Conservation (phyloP, 2,888 invertebrate species). For the Monochamus alternatus region DNA sequence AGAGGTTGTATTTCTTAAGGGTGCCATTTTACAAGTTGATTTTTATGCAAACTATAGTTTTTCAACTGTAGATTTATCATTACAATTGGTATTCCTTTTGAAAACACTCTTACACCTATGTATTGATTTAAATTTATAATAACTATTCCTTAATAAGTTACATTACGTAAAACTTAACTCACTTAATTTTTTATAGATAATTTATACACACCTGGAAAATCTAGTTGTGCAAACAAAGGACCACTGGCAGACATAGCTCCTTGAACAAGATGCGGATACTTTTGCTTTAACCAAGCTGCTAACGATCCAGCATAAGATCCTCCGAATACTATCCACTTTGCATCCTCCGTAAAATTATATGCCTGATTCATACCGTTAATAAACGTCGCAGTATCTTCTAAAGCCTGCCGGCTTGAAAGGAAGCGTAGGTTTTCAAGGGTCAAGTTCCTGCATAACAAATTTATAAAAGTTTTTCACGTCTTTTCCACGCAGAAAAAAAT, state of each 20-base stretch:
- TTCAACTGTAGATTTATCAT: too few relatives aligned
- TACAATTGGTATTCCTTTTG: too few relatives aligned
- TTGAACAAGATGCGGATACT: conserved; percentile 88
- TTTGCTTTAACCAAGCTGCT: conserved; percentile 89
- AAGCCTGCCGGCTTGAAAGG: conserved; percentile 83
- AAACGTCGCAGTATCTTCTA: conserved; percentile 89
- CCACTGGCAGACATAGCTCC: conserved; percentile 92
- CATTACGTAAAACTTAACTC: too few relatives aligned
- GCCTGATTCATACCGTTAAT: conserved; percentile 79
- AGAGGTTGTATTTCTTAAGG: too few relatives aligned
- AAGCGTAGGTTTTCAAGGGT: conserved; percentile 80
- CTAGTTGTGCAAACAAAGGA: conserved; percentile 86
- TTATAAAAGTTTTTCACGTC: too few relatives aligned
- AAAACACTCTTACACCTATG: too few relatives aligned
- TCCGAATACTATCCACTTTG: conserved; percentile 92
- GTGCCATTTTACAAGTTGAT: too few relatives aligned
- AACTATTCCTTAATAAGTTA: too few relatives aligned
- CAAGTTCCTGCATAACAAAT: conserved; percentile 79
- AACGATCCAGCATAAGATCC: conserved; percentile 94
- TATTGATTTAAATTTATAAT: too few relatives aligned
- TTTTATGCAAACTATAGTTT: too few relatives aligned
- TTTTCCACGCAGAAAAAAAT: too few relatives aligned
- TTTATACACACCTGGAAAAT: conserved; percentile 79
- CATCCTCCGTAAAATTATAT: conserved; percentile 73
- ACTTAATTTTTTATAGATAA: background rate